These are phyloP conservation scores for Tetragonula clypearis DNA, from an alignment of 1,140 invertebrate genomes.

Conservation along the genomic window DNA sequence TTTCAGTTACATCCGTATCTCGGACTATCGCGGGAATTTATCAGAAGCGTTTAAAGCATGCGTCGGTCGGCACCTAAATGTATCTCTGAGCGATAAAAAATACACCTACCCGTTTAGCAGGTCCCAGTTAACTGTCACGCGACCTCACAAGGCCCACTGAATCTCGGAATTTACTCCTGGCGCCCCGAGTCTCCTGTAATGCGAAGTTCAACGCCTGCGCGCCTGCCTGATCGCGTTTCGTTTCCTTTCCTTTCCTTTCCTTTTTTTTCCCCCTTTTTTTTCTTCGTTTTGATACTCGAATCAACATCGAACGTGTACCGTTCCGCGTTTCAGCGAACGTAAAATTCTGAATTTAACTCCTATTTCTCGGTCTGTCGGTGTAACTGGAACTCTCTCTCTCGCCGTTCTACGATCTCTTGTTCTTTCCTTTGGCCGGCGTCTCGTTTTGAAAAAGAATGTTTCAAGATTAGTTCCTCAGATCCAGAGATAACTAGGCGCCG, in stretches of 20 bases:
- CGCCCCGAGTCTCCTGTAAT: constrained; percentile 31
- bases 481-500: constrained; percentile 13
- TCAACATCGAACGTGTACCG: constrained; percentile 33
- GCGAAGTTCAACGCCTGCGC: constrained; percentile 27
- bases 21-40: background rate
- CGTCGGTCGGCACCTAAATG: background rate
- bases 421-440: background rate
- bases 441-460: constrained; percentile 14
- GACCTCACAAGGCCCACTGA: background rate
- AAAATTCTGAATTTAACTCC: constrained; percentile 57
- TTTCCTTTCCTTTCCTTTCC: background rate
- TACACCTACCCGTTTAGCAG: constrained; percentile 2
- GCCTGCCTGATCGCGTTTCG: background rate
- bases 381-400: constrained; percentile 28
- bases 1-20: background rate
- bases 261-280: too few relatives aligned
- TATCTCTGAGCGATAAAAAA: constrained; percentile 16
- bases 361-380: background rate
- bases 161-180: constrained; percentile 33
- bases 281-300: background rate
- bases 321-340: constrained; percentile 40
- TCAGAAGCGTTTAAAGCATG: background rate
- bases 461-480: constrained; percentile 30
- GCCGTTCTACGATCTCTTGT: background rate
- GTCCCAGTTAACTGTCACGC: constrained; percentile 8